Evolutionary conservation across 2,888 invertebrate genomes (phyloP).

Genomic region (Aleiodes alternator): DNA sequence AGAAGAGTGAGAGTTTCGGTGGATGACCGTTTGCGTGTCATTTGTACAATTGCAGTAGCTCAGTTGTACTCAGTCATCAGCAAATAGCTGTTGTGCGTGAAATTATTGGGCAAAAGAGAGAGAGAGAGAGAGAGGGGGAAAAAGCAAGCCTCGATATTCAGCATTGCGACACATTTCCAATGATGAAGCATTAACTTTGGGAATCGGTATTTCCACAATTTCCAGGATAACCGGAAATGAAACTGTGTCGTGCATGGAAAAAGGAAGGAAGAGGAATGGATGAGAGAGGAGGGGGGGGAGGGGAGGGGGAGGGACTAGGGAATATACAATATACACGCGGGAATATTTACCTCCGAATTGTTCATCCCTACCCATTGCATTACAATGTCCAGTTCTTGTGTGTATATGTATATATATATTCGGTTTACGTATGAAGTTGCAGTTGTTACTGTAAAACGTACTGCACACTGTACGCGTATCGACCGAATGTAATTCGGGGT

Average conservation of each 20-base stretch:
- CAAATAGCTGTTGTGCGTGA: too few species aligned
- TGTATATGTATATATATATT: background rate
- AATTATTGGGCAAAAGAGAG: background rate
- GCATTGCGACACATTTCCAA: too few species aligned
- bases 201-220: conserved; percentile 11
- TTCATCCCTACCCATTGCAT: conserved; percentile 1
- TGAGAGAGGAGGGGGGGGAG: background rate
- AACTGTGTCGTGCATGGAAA: conserved; percentile 50
- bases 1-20: background rate
- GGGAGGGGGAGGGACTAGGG: background rate
- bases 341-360: conserved; percentile 28
- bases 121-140: background rate
- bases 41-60: background rate
- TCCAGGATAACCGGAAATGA: conserved; percentile 51
- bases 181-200: conserved; percentile 8
- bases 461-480: conserved; percentile 45
- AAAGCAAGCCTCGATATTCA: too few species aligned
- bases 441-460: conserved; percentile 25
- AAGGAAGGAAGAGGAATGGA: background rate
- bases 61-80: too few species aligned
- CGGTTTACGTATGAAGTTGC: conserved; percentile 34
- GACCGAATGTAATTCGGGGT: conserved; percentile 59
- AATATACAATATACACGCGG: conserved; percentile 3
- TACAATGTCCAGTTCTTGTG: conserved; percentile 7
- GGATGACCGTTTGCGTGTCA: conserved; percentile 2